phyloP scores from a whole-genome alignment of 2,888 invertebrate genomes.

The Dexiosoma caninum region DNA sequence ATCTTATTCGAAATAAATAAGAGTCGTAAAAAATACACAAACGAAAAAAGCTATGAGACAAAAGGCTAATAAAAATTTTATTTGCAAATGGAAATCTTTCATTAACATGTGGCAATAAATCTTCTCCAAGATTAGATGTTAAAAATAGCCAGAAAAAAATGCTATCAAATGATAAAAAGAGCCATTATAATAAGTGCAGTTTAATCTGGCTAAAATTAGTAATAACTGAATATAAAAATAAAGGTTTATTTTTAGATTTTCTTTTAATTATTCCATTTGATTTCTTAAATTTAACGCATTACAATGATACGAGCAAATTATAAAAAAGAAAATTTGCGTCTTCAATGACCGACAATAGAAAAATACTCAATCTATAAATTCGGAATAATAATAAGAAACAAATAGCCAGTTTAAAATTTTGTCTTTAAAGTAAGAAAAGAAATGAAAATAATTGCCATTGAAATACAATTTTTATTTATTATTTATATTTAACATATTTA shows the following conservation, averaged over 20 bases:
- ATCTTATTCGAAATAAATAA: not conserved
- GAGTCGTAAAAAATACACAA: slow-evolving; percentile 5
- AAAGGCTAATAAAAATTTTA: not conserved
- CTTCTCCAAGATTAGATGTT: slow-evolving; percentile 4
- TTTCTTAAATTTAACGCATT: too few species aligned
- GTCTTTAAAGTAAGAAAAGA: too few species aligned
- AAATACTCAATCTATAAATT: too few species aligned
- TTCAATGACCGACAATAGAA: too few species aligned
- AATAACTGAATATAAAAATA: slow-evolving; percentile 8
- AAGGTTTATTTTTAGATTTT: too few species aligned
- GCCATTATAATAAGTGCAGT: not conserved
- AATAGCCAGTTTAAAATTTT: not conserved
- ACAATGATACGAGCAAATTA: too few species aligned
- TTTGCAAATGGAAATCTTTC: slow-evolving; percentile 47
- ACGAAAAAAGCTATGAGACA: not conserved
- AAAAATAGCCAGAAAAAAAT: not conserved
- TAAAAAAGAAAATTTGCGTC: too few species aligned
- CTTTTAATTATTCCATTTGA: too few species aligned
- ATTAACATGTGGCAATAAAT: slow-evolving; percentile 31
- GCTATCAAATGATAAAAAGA: too few species aligned
- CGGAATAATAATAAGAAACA: not conserved
- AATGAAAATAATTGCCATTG: too few species aligned
- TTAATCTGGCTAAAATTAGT: slow-evolving; percentile 33
- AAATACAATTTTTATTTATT: too few species aligned
- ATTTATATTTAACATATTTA: too few species aligned